Base-by-base conservation (phyloP, 1,140 invertebrate genomes). In the Pogonus chalceus region DNA sequence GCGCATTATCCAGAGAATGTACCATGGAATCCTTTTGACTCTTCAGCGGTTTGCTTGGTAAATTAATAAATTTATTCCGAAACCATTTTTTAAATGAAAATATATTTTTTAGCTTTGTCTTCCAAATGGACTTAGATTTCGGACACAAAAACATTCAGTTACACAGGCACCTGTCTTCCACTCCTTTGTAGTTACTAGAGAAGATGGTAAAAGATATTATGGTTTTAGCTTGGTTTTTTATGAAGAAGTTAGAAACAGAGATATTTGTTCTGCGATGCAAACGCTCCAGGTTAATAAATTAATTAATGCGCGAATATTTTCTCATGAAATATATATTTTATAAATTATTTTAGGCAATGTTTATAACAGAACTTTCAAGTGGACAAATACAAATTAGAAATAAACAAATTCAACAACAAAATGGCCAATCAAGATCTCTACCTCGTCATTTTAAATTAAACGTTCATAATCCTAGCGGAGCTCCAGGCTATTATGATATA, bases 161-260 rank as follows among this genome's bases (percentile, higher is more conserved):
- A 70, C 67, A 23, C 66, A 68, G 57, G 85, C 89, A 58, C 87
- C 94, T 14, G 81, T 79, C 58, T 97, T 97, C 77, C 96, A 99
- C 71, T 92, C 93, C 47, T 99, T 98, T 77, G 82, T 98, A 7
- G 92, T 98, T 39, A 98, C 96, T 18, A 82, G 87, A 64, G 94
- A 98, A 77, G 93, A 98, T 82, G 96, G 96, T 43, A 86, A 86
- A 56, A 78, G 92, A 60, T 86, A 85, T 49, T 96, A 94, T 78
- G 96, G 96, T 35, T 94, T 93, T 66, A 91, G 90, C 61, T 80
- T 93, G 54, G 84, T 93, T 12, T 98, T 98, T 71, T 97, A 90
- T 75, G 96, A 99, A 74, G 89, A 95, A 75, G 91, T 96, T 58
- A 82, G 83, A 49, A 92, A 93, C 69, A 78, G 82, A 48, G 89